These are phyloP conservation scores for Orthonychiurus folsomi DNA, from an alignment of 2,888 invertebrate genomes.

Conservation along the genomic window DNA sequence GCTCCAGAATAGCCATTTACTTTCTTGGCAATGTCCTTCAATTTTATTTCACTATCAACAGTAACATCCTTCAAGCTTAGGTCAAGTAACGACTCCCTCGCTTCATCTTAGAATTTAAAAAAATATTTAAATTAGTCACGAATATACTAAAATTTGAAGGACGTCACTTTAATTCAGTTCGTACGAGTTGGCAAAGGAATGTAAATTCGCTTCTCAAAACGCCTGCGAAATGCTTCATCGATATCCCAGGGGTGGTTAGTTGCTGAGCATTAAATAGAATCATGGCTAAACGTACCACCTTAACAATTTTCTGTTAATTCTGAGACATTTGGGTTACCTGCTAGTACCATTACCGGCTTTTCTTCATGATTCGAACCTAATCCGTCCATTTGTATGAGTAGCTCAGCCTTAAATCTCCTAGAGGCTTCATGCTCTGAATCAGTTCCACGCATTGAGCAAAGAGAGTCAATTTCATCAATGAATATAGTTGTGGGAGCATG, in stretches of 20 bases:
- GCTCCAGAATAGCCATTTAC: constrained; percentile 54
- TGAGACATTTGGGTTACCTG: no score
- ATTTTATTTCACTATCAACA: constrained; percentile 45
- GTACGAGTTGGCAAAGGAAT: constrained; percentile 64
- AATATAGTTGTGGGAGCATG: constrained; percentile 85
- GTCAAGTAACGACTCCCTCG: constrained; percentile 47
- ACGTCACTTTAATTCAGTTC: constrained; percentile 7
- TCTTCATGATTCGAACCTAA: constrained; percentile 43
- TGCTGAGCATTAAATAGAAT: no score
- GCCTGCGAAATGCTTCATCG: constrained; percentile 73
- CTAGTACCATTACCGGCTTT: constrained; percentile 73
- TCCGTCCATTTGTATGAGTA: constrained; percentile 86
- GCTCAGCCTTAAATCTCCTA: constrained; percentile 70
- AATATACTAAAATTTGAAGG: not conserved
- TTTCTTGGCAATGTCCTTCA: constrained; percentile 46
- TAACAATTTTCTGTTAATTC: no score
- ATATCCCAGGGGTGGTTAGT: constrained; percentile 90
- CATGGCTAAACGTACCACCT: no score
- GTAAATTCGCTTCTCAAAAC: constrained; percentile 80
- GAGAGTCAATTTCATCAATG: constrained; percentile 80
- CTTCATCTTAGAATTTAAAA: constrained; percentile 44
- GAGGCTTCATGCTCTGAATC: constrained; percentile 84
- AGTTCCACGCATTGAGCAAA: constrained; percentile 70
- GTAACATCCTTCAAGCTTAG: constrained; percentile 47
- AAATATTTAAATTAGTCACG: constrained; percentile 5